Conservation (phyloP, 2,797 vertebrate species). For the Ptychobarbus kaznakovi region DNA sequence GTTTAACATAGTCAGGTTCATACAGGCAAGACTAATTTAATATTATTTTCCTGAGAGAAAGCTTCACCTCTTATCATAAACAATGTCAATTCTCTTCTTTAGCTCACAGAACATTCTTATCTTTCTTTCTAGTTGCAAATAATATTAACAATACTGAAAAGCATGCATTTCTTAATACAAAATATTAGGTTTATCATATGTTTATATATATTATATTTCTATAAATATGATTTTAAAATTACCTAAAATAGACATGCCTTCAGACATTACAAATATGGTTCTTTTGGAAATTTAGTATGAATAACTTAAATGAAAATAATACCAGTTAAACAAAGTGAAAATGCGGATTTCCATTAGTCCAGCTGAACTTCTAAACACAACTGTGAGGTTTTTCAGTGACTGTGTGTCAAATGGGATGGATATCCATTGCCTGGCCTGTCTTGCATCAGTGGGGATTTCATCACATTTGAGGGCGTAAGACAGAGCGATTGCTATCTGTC, state of each 20-base stretch:
- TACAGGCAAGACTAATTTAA: neutral
- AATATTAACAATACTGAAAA: neutral
- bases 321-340: neutral
- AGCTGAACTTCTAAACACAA: conserved; percentile 1
- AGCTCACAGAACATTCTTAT: neutral
- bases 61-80: neutral
- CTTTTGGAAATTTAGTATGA: neutral
- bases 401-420: conserved; percentile 21
- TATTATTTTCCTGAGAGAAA: neutral
- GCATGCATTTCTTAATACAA: neutral
- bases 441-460: conserved; percentile 58
- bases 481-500: conserved; percentile 48
- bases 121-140: neutral
- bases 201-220: neutral
- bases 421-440: conserved; percentile 41
- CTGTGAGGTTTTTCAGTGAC: conserved; percentile 5
- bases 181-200: neutral
- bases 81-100: neutral
- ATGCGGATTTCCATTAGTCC: conserved; percentile 24
- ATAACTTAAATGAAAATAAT: neutral
- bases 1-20: neutral
- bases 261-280: neutral
- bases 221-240: neutral
- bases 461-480: conserved; percentile 39
- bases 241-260: neutral